Evolutionary conservation across 2,797 vertebrate species (phyloP).

Genomic region (Cossypha dichroa): DNA sequence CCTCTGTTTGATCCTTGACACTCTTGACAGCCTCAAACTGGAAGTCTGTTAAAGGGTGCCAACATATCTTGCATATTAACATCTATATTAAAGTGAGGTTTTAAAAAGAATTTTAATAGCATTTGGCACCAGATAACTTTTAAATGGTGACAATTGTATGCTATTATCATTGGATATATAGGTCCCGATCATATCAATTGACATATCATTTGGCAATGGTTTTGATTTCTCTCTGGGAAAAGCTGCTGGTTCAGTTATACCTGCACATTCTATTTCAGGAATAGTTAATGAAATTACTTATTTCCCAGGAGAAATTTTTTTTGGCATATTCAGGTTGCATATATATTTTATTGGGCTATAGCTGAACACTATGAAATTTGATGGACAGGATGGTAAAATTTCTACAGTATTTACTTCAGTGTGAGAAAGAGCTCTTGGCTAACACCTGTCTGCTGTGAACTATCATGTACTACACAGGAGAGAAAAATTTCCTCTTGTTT

Average conservation of each 20-base stretch:
- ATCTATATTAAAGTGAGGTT: not conserved
- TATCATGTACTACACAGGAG: not conserved
- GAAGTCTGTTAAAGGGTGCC: not conserved
- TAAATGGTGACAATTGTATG: not conserved
- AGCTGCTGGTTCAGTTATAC: not conserved
- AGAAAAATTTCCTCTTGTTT: not conserved
- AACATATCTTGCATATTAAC: not conserved
- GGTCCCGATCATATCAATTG: not conserved
- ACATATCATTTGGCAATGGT: not conserved
- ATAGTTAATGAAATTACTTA: not conserved
- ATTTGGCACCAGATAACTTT: not conserved
- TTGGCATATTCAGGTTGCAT: not conserved
- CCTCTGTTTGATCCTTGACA: constrained; percentile 5
- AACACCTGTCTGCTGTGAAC: not conserved
- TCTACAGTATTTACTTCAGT: not conserved
- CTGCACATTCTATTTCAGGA: not conserved
- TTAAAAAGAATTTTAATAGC: not conserved
- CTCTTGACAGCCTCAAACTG: not conserved
- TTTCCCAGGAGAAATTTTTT: not conserved
- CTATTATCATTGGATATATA: not conserved
- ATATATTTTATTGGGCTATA: not conserved
- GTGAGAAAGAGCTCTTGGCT: not conserved
- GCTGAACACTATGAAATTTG: not conserved
- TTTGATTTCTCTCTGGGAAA: not conserved
- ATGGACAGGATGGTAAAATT: not conserved